Conservation (phyloP, 2,888 invertebrate species). For the Drosophila leonis region DNA sequence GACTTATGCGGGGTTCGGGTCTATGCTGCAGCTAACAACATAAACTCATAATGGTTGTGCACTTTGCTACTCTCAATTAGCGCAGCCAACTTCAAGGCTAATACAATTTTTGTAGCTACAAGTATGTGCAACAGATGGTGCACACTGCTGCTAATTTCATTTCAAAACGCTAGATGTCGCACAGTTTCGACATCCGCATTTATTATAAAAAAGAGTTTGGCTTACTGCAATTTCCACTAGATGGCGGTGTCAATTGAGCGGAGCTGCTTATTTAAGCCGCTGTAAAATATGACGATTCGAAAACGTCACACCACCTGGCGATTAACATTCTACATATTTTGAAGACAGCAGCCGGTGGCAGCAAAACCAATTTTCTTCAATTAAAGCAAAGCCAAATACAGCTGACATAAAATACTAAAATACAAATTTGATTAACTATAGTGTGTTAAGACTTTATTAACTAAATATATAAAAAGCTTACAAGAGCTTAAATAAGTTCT, state of each 20-base stretch:
- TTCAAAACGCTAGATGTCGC: neutral
- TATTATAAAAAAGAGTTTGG: too few species aligned
- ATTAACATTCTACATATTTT: neutral
- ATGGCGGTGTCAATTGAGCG: neutral
- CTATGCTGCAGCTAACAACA: neutral
- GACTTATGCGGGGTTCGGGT: neutral
- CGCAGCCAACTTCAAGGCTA: constrained; percentile 17
- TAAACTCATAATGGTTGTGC: neutral
- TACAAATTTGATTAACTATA: neutral
- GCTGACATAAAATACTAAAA: neutral
- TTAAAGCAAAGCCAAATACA: neutral
- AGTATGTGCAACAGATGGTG: neutral
- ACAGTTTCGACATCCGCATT: neutral
- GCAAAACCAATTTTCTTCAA: too few species aligned
- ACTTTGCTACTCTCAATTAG: neutral
- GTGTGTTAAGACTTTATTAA: neutral
- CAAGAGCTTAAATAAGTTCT: neutral
- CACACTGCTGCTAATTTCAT: neutral
- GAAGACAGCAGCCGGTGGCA: too few species aligned
- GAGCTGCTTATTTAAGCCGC: neutral
- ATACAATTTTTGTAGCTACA: neutral
- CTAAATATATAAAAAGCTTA: neutral
- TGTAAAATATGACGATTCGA: neutral
- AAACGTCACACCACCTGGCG: neutral
- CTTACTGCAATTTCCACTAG: neutral